Evolutionary conservation across 2,888 invertebrate species (phyloP).

Genomic region (Schizotus pectinicornis): DNA sequence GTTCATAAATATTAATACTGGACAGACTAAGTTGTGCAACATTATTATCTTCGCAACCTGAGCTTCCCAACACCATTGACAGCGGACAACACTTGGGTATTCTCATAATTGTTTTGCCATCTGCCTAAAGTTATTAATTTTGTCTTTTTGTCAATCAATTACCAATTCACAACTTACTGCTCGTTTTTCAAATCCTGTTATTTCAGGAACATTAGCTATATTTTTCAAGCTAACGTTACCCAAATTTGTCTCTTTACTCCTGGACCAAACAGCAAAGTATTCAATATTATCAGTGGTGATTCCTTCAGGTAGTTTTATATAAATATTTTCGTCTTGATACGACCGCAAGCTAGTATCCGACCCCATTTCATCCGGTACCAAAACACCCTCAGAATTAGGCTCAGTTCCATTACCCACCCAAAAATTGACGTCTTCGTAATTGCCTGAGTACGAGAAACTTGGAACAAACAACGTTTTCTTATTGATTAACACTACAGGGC

Average conservation of each 20-base stretch:
- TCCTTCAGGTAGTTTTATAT: constrained; percentile 37
- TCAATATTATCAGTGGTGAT: constrained; percentile 37
- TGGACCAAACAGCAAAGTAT: constrained; percentile 43
- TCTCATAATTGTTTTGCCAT: constrained; percentile 34
- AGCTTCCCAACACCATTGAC: constrained; percentile 15
- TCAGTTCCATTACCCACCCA: constrained; percentile 39
- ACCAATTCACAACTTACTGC: not conserved
- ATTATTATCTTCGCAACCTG: constrained; percentile 26
- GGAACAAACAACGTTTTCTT: constrained; percentile 42
- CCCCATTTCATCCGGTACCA: constrained; percentile 36
- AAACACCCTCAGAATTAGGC: constrained; percentile 23
- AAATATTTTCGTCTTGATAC: constrained; percentile 39
- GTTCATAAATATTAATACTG: constrained; percentile 30
- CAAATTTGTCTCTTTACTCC: constrained; percentile 26
- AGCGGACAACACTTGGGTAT: constrained; percentile 44
- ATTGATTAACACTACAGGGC: constrained; percentile 40
- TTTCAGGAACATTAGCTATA: constrained; percentile 18
- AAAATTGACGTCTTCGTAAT: constrained; percentile 36
- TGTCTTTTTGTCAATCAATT: too few species aligned
- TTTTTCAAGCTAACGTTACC: constrained; percentile 27
- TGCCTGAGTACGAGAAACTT: constrained; percentile 38
- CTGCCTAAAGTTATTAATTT: constrained; percentile 24
- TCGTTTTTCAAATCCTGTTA: not conserved
- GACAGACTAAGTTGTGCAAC: constrained; percentile 23
- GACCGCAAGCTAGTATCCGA: constrained; percentile 21